Conservation (phyloP, 2,113 vertebrate genomes). For the Telmatochromis sp. region DNA sequence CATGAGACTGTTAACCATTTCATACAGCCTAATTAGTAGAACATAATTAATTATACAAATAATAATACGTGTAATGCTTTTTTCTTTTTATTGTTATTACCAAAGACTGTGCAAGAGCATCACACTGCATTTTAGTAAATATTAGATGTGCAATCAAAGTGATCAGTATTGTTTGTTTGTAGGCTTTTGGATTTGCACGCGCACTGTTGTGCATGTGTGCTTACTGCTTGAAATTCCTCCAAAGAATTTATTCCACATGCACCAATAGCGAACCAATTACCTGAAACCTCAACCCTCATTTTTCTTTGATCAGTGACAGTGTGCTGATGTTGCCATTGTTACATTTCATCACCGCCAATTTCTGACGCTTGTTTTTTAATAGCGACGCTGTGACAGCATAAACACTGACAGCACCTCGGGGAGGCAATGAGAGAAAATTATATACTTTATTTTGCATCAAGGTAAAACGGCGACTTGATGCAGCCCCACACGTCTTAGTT, state of each 20-base stretch:
- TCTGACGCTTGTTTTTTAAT: neutral
- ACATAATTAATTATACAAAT: neutral
- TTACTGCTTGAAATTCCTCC: neutral
- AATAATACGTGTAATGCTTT: neutral
- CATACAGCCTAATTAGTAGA: neutral
- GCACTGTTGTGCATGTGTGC: neutral
- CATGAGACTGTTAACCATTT: neutral
- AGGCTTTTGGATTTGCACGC: neutral
- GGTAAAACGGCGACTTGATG: neutral
- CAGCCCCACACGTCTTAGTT: neutral
- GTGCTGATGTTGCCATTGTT: neutral
- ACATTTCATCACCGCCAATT: slow-evolving; percentile 7
- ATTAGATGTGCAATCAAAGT: neutral
- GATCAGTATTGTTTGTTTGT: neutral
- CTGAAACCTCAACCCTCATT: slow-evolving; percentile 10
- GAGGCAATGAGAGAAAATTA: neutral
- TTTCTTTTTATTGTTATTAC: neutral
- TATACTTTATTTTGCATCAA: neutral
- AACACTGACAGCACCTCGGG: neutral
- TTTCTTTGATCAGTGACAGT: neutral
- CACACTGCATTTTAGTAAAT: neutral
- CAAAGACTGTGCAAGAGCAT: neutral
- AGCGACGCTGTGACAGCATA: neutral
- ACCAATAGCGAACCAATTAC: slow-evolving; percentile 31
- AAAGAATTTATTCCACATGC: neutral